Base-by-base conservation (phyloP, 2,113 vertebrate genomes). In the Myiopsitta monachus region DNA sequence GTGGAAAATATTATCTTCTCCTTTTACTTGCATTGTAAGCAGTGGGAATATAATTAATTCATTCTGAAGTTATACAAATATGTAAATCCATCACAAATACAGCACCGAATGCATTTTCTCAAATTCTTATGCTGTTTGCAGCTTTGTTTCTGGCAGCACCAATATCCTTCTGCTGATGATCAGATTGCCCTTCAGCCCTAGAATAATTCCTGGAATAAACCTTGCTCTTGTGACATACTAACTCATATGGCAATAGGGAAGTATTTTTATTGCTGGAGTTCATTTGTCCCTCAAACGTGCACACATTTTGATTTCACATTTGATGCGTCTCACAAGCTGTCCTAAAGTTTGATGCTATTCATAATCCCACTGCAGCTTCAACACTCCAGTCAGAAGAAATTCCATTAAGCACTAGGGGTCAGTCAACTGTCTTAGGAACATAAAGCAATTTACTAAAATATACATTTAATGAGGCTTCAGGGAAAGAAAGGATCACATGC, bases 101-200 rank as follows among this genome's bases (percentile, higher is more conserved):
- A 87, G 49, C 55, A 87, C 0, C 76, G 62, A 69, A 73, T 83
- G 63, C 63, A 80, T 92, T 94, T 96, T 96, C 46, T 91, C 4
- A 9, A 95, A 95, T 96, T 96, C 91, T 81, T 83, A 0, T 61
- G 70, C 78, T 59, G 11, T 67, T 95, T 92, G 70, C 77, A 95
- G 91, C 78, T 94, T 87, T 95, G 30, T 87, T 97, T 95, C 92
- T 96, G 94, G 94, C 95, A 96, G 77, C 63, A 87, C 27, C 66
- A 19, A 43, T 24, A 82, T 67, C 74, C 30, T 96, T 92, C 74
- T 92, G 81, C 26, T 85, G 87, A 69, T 87, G 72, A 80, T 39
- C 69, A 62, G 74, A 79, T 73, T 91, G 92, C 74, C 77, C 70
- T 82, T 84, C 87, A 81, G 61, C 39, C 77, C 63, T 54, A 57